These are phyloP conservation scores for Masnerella sp. DNA, from an alignment of 2,888 invertebrate species.

Conservation along the genomic window DNA sequence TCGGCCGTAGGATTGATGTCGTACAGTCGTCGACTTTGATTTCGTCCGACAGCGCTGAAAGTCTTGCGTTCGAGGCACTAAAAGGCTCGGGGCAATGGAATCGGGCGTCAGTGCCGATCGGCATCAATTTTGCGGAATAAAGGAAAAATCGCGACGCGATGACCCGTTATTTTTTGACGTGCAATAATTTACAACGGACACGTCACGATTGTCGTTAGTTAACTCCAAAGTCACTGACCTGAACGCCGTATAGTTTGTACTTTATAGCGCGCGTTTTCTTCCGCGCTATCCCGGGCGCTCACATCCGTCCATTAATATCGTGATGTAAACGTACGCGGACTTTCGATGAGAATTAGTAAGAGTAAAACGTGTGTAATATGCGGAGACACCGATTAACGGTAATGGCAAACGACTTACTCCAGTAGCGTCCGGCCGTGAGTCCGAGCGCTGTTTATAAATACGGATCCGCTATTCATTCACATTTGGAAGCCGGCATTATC, in stretches of 20 bases:
- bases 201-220: slow-evolving; percentile 54
- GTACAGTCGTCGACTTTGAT: too few species aligned
- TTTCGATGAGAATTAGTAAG: slow-evolving; percentile 67
- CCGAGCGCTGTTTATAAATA: slow-evolving; percentile 26
- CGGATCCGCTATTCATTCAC: slow-evolving; percentile 40
- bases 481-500: slow-evolving; percentile 33
- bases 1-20: too few species aligned
- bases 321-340: slow-evolving; percentile 52
- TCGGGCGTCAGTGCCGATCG: too few species aligned
- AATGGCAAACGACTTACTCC: slow-evolving; percentile 69
- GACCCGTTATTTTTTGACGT: slow-evolving; percentile 47
- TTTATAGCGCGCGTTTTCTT: slow-evolving; percentile 56
- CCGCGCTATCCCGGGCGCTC: slow-evolving; percentile 49
- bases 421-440: slow-evolving; percentile 41
- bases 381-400: slow-evolving; percentile 71
- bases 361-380: slow-evolving; percentile 69
- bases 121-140: too few species aligned
- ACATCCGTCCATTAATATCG: slow-evolving; percentile 56
- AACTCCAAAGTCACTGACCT: slow-evolving; percentile 60
- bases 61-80: too few species aligned
- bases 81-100: too few species aligned
- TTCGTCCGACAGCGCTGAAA: too few species aligned
- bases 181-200: slow-evolving; percentile 52
- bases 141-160: slow-evolving; percentile 32
- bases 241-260: slow-evolving; percentile 53